Conservation (phyloP, 2,888 invertebrate species). For the Hesperia comma region DNA sequence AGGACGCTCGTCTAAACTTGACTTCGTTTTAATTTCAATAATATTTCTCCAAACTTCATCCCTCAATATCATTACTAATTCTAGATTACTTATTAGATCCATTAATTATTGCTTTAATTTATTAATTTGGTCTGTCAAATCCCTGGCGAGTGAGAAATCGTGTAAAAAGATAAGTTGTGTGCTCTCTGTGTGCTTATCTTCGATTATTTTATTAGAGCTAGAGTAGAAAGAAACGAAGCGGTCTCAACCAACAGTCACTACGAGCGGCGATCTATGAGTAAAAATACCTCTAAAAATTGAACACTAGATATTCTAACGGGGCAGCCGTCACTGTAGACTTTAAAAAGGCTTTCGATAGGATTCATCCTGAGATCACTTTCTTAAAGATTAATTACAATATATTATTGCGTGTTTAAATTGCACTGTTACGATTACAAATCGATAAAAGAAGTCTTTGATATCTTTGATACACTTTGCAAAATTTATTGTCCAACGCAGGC, state of each 20-base stretch:
- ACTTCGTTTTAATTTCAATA: constrained; percentile 36
- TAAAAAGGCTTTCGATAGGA: constrained; percentile 78
- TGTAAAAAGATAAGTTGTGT: constrained; percentile 72
- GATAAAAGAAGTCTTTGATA: constrained; percentile 56
- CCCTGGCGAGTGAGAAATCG: constrained; percentile 71
- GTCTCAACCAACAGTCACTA: constrained; percentile 66
- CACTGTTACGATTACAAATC: constrained; percentile 74
- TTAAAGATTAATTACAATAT: constrained; percentile 81
- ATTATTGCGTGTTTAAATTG: constrained; percentile 82
- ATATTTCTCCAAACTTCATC: constrained; percentile 51
- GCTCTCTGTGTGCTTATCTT: constrained; percentile 71
- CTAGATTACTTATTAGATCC: constrained; percentile 65
- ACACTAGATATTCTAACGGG: constrained; percentile 69
- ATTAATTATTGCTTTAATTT: constrained; percentile 71
- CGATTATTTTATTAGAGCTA: constrained; percentile 60
- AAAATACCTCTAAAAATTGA: constrained; percentile 68
- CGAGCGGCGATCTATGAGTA: constrained; percentile 74
- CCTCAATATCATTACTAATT: constrained; percentile 57
- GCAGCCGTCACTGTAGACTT: constrained; percentile 70
- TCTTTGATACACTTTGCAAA: constrained; percentile 69
- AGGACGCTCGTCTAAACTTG: constrained; percentile 37
- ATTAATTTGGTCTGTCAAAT: constrained; percentile 72
- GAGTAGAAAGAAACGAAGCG: constrained; percentile 69
- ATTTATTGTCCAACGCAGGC: constrained; percentile 65
- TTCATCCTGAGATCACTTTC: constrained; percentile 82